phyloP scores from a whole-genome alignment of 2,113 vertebrate genomes.

The Nansenia antarctica region DNA sequence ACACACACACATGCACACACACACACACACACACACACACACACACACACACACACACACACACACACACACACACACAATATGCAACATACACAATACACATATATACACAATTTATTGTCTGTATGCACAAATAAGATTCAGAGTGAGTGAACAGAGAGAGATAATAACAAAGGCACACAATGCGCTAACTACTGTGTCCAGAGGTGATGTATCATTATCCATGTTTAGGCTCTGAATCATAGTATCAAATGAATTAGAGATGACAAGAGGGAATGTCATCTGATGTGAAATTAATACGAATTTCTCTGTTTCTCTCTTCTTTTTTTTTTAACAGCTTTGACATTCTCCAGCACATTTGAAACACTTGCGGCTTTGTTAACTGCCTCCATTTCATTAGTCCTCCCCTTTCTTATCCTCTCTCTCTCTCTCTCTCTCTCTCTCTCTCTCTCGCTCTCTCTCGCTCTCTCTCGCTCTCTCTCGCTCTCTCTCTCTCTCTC shows the following conservation, averaged over 20 bases:
- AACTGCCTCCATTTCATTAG: constrained; percentile 45
- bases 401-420: constrained; percentile 29
- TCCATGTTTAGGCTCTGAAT: background rate
- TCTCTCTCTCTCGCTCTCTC: constrained; percentile 27
- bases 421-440: constrained; percentile 9
- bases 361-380: constrained; percentile 2
- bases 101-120: background rate
- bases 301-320: constrained; percentile 2
- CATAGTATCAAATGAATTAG: constrained; percentile 12
- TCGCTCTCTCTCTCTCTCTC: constrained; percentile 15
- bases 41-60: no score
- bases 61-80: no score
- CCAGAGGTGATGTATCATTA: background rate
- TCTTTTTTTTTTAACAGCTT: constrained; percentile 16
- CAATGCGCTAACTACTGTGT: background rate
- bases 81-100: no score
- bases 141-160: background rate
- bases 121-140: background rate
- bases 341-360: constrained; percentile 25
- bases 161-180: no score
- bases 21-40: background rate
- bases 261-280: constrained; percentile 12
- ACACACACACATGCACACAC: constrained; percentile 6
- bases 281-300: constrained; percentile 21
- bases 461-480: constrained; percentile 35